Conservation (phyloP, 1,140 invertebrate species). For the Ostrea edulis region DNA sequence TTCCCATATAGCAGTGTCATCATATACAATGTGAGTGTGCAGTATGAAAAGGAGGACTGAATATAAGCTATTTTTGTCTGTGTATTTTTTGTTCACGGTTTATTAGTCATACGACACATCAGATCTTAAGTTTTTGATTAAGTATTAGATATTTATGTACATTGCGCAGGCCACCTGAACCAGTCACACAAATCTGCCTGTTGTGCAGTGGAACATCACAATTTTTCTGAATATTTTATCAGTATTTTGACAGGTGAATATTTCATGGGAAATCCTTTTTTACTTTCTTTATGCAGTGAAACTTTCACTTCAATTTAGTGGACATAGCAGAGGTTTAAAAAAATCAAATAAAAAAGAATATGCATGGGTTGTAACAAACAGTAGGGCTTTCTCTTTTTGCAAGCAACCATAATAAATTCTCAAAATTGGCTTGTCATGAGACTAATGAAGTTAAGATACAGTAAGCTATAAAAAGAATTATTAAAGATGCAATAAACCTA, state of each 20-base stretch:
- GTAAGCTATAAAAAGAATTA: background rate
- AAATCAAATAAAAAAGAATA: too few relatives aligned
- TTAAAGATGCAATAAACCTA: background rate
- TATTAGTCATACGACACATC: slow-evolving; percentile 6
- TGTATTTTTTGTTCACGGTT: background rate
- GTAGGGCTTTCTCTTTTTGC: too few relatives aligned
- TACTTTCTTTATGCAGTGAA: background rate
- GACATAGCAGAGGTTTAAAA: background rate
- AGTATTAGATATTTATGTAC: background rate
- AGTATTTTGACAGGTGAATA: slow-evolving; percentile 4
- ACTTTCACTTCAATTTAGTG: background rate
- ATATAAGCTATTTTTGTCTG: background rate
- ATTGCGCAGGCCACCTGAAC: background rate
- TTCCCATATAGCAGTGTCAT: background rate
- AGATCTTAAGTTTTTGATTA: background rate
- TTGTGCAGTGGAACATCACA: background rate
- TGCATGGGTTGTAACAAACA: too few relatives aligned
- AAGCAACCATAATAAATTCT: too few relatives aligned
- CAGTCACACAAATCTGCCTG: background rate
- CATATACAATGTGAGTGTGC: slow-evolving; percentile 16
- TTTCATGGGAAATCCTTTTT: background rate
- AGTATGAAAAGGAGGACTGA: slow-evolving; percentile 12
- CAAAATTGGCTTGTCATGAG: too few relatives aligned
- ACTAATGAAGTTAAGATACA: too few relatives aligned
- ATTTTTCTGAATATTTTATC: slow-evolving; percentile 1